Conservation (phyloP, 2,797 vertebrate species). For the Aphelocoma californica region DNA sequence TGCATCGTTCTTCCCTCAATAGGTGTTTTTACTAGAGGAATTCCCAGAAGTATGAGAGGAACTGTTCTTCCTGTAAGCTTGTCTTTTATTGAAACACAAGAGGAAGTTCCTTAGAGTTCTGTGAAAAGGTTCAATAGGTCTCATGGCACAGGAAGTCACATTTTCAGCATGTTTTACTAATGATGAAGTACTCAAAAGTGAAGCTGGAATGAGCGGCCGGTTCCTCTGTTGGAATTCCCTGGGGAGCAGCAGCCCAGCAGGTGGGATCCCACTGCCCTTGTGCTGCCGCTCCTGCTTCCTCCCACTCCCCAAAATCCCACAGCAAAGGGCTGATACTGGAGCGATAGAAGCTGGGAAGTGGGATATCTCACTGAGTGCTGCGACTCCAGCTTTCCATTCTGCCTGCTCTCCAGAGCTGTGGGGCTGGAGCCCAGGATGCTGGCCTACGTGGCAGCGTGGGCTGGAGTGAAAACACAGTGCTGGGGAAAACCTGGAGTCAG, state of each 20-base stretch:
- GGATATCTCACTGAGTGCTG: background rate
- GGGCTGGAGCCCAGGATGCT: background rate
- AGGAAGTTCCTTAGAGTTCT: constrained; percentile 15
- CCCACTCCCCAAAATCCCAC: background rate
- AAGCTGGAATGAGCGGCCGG: rapidly evolving
- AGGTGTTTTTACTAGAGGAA: background rate
- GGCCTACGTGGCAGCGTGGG: background rate
- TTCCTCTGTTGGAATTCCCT: background rate
- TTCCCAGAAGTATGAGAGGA: background rate
- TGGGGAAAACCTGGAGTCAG: background rate
- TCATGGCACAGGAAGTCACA: background rate
- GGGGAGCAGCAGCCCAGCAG: background rate
- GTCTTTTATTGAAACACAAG: background rate
- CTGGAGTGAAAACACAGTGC: background rate
- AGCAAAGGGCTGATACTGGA: background rate
- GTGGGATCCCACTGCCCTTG: background rate
- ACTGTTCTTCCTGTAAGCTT: background rate
- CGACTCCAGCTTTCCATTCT: background rate
- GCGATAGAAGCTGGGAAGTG: rapidly evolving
- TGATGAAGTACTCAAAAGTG: background rate
- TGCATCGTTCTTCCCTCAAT: background rate
- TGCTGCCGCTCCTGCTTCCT: background rate
- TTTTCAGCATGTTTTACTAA: background rate
- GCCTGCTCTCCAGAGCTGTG: background rate
- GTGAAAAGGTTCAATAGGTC: background rate